Conservation (phyloP, 2,888 invertebrate species). For the Allolobophora icterica region DNA sequence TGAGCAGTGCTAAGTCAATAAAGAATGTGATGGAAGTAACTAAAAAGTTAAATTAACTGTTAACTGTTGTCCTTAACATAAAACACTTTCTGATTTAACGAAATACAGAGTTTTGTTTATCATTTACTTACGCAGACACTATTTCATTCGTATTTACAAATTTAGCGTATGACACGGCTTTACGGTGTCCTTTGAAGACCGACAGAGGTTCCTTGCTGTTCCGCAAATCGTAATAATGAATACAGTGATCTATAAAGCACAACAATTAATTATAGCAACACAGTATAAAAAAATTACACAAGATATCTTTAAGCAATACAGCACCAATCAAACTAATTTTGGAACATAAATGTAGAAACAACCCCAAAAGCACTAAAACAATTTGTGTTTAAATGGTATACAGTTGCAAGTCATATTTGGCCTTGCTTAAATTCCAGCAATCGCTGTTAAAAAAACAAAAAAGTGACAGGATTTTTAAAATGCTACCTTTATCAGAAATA, state of each 20-base stretch:
- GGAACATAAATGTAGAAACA: too few relatives aligned
- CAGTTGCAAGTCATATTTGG: neutral
- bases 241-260: slow-evolving; percentile 78
- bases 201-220: slow-evolving; percentile 81
- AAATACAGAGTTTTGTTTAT: neutral
- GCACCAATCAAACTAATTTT: neutral
- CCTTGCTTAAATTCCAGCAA: neutral
- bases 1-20: neutral
- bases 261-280: neutral
- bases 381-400: neutral
- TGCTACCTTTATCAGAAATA: neutral
- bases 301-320: neutral
- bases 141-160: slow-evolving; percentile 84
- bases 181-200: slow-evolving; percentile 86
- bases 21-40: neutral
- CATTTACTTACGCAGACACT: slow-evolving; percentile 77
- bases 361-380: neutral
- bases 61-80: neutral
- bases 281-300: neutral
- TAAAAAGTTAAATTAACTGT: neutral
- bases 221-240: slow-evolving; percentile 91
- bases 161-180: slow-evolving; percentile 92
- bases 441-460: too few relatives aligned
- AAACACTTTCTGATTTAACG: neutral
- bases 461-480: neutral